Base-by-base conservation (phyloP, 53 echinoderm and acorn worm species). In the Paracentrotus lividus region DNA sequence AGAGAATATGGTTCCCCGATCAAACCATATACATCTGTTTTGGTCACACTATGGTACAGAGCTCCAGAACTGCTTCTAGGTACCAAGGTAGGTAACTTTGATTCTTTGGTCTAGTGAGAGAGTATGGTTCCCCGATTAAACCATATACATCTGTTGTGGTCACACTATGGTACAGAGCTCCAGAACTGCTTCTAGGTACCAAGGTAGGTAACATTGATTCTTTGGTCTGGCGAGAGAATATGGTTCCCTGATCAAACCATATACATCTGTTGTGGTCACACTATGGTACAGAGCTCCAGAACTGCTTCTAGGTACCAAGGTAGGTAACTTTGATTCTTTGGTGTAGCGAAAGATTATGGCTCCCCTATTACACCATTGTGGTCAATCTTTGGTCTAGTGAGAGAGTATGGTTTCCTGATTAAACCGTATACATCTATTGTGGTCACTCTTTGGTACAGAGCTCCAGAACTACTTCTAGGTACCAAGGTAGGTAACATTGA, bases 221-320 rank as follows among this genome's bases (percentile, higher is more conserved):
- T 98, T 98, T 96, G 99, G 99, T 27, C 92, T 98, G 56, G 99
- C 99, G 26, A 95, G 99, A 91, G 99, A 98, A 93, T 98, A 97
- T 78, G 99, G 99, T 2, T 98, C 99, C 23, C 99, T 97, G 0
- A 93, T 98, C 86, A 98, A 98, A 92, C 96, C 95, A 42, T 98
- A 98, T 85, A 98, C 99, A 16, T 97, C 99, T 23, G 96, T 98
- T 68, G 99, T 98, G 24, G 99, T 98, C 15, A 96, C 97, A 18
- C 69, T 98, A 55, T 97, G 97, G 98, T 97, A 97, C 38, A 93
- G 98, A 52, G 96, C 99, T 8, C 99, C 99, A 42, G 99, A 98
- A 75, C 94, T 98, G 59, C 95, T 98, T 18, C 96, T 98, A 10
- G 99, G 97, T 1, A 88, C 88, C 52, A 98, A 98, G 97, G 99